Percentiles rank a stretch among this genome's conserved stretches.
Evolutionary conservation across 2,113 vertebrate genomes (phyloP).

Genomic region (Brachypodius melanocephalos): DNA sequence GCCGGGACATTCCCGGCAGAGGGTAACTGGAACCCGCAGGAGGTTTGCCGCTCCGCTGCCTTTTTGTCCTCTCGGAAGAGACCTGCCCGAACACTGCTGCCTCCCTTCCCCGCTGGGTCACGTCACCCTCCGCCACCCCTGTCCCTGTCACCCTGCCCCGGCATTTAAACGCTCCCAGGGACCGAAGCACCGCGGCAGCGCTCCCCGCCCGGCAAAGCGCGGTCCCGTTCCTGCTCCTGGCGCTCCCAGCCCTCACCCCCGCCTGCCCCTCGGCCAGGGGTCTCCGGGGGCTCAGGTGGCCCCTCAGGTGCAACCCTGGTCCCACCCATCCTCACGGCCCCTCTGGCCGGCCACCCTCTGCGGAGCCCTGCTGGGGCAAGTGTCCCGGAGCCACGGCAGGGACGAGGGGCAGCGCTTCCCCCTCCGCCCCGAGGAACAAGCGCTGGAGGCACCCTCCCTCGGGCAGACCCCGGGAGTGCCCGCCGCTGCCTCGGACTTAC

Average conservation of each 20-base stretch:
- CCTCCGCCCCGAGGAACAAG: background rate
- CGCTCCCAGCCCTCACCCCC: background rate
- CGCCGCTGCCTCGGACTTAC: conserved; percentile 3
- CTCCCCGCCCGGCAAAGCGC: background rate
- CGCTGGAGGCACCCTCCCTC: background rate
- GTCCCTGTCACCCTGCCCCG: background rate
- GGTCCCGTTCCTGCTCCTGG: background rate
- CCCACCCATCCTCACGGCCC: background rate
- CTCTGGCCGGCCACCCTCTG: background rate
- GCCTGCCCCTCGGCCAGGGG: background rate
- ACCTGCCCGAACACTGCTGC: background rate
- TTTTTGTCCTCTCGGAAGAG: background rate
- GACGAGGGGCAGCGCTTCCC: background rate
- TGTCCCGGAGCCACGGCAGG: background rate
- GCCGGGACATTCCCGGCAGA: background rate
- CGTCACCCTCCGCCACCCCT: background rate
- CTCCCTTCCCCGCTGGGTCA: background rate
- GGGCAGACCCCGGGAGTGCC: background rate
- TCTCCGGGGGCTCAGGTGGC: background rate
- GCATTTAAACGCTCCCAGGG: background rate
- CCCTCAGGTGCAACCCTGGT: background rate
- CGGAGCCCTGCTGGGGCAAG: background rate
- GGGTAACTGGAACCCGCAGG: background rate
- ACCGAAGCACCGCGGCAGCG: background rate
- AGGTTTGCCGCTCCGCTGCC: background rate